Base-by-base conservation (phyloP, 2,113 vertebrate genomes). In the Cervus canadensis region DNA sequence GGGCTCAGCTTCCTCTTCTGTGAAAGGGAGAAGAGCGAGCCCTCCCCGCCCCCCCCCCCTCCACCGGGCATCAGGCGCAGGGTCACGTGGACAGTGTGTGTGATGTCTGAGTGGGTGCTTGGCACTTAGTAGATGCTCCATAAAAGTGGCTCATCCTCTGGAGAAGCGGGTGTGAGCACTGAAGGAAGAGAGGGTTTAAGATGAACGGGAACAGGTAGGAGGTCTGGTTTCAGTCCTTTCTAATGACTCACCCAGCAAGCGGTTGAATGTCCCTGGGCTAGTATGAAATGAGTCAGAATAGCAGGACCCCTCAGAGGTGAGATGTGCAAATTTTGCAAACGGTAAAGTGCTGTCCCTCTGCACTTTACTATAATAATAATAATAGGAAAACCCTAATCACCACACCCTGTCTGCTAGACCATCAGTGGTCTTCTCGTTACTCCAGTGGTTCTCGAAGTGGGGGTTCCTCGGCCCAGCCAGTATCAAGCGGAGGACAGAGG, bases 61-160 rank as follows among this genome's bases (percentile, higher is more conserved):
- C 48, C 1, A 3, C 3, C 0, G 2, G 54, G 52, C 0, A 0
- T 3, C 21, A 8, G 67, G 45, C 0, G 1, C 7, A 19, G 15
- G 13, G 45, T 28, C 33, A 6, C 0, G 0, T 1, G 50, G 54
- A 16, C 48, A 0, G 25, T 1, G 25, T 2, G 6, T 3, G 60
- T 17, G 71, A 3, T 11, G n/a, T 13, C 26, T 15, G 3, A 15
- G 16, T 9, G 3, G 15, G 17, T 2, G 8, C 11, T 56, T 1
- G 11, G 87, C 7, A 0, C 19, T 0, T 0, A n/a, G 86, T 1
- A 50, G 13, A 21, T 43, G 36, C 30, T 95, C 28, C 14, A 17
- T 48, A 10, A 13, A 40, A 28, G 84, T 0, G 59, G 7, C 23
- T 5, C 4, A 6, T 8, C 59, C 43, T 60, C 88, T 40, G 0